Evolutionary conservation across 2,888 invertebrate species (phyloP), one percentile per base, ranked within the genome.

Genomic region (Acronicta psi): DNA sequence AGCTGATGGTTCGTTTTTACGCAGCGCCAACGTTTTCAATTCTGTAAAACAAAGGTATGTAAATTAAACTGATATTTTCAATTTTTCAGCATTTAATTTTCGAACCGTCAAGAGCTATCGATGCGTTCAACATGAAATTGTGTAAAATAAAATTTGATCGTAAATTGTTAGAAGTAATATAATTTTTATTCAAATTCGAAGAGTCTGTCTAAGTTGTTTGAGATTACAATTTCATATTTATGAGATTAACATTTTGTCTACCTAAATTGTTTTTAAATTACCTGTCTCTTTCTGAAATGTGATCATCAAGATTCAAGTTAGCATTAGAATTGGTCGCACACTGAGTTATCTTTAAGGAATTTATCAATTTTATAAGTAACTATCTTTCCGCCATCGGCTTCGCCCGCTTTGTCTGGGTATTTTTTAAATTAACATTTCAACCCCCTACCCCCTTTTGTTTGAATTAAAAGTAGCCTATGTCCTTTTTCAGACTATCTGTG

Each of bases 1-100:
- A 29, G 29, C 25, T 29, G 29, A 29, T 29, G 10, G 1, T 29
- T 3, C 25, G 10, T 9, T 10, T 29, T 29, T 11, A 29, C 29
- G 11, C 11, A 29, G 10, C 29, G 29, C 11, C 29, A 29, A 29
- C 11, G 10, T 29, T 29, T 29, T 29, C 29, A 29, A 29, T 29
- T 3, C 29, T 11, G 13, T n/a, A n/a, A 34, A 34, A 34, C 34
- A 34, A 34, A 34, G 4, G 34, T 7, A 34, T n/a, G 34, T n/a
- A 34, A 34, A 34, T 34, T 34, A n/a, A 34, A n/a, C n/a, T n/a
- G 4, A n/a, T 5, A 0, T n/a, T 34, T 34, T n/a, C 2, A n/a
- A 14, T 37, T 37, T 46, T 37, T 46, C 13, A 34, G 34, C 34
- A n/a, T 46, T 25, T 20, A 62, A 62, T 46, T 53, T 47, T 11